Conservation (phyloP, 2,113 vertebrate genomes). For the Centrocercus urophasianus region DNA sequence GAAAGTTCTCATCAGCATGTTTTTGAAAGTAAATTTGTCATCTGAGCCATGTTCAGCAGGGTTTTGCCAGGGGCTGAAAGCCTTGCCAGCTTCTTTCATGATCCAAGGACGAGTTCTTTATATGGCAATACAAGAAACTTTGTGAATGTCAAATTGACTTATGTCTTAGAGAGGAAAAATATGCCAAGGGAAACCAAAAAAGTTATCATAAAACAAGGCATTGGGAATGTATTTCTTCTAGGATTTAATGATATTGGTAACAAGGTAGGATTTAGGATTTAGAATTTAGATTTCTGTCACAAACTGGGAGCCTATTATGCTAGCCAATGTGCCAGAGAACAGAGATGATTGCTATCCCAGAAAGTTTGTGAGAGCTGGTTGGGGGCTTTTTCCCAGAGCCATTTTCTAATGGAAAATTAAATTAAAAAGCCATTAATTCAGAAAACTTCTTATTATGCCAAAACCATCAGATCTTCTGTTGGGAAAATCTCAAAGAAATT, state of each 20-base stretch:
- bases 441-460: slow-evolving; percentile 1
- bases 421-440: background rate
- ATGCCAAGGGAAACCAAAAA: background rate
- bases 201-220: background rate
- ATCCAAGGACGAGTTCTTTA: background rate
- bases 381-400: background rate
- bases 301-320: background rate
- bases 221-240: background rate
- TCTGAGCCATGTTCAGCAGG: background rate
- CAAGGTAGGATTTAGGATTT: background rate
- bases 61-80: background rate
- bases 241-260: background rate
- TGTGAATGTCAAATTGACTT: background rate
- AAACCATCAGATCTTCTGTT: background rate
- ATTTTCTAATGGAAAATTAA: slow-evolving; percentile 4
- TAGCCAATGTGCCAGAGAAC: background rate
- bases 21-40: slow-evolving; percentile 1
- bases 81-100: background rate
- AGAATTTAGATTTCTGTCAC: background rate
- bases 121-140: background rate
- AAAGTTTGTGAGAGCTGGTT: background rate
- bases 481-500: background rate
- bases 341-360: background rate
- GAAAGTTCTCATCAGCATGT: background rate
- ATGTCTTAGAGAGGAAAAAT: background rate